Evolutionary conservation across 2,797 vertebrate genomes (phyloP).

Genomic region (Gymnocypris eckloni): DNA sequence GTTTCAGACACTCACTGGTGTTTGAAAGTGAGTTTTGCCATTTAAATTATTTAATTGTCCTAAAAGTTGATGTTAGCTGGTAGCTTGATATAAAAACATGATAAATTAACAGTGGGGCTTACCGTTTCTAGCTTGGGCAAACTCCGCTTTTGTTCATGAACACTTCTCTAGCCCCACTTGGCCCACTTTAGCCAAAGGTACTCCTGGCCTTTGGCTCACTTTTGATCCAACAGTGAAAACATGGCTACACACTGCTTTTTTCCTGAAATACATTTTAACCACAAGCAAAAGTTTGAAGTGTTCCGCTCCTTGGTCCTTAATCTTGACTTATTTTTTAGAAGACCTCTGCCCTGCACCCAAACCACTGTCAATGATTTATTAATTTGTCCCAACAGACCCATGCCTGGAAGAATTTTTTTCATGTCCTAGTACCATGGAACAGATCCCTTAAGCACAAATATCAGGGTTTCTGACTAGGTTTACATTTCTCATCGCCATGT

Average conservation of each 20-base stretch:
- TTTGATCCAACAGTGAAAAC: no score
- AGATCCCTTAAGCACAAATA: neutral
- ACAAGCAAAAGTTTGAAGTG: conserved; percentile 12
- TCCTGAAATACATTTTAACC: neutral
- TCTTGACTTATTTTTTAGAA: conserved; percentile 28
- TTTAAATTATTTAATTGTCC: neutral
- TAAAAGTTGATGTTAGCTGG: neutral
- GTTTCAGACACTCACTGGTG: neutral
- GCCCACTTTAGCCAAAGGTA: no score
- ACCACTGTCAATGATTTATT: conserved; percentile 27
- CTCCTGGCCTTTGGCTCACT: no score
- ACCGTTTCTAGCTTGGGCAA: neutral
- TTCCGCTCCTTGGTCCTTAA: conserved; percentile 13
- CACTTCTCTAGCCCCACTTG: no score
- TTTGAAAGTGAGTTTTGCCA: no score
- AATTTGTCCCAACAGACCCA: conserved; percentile 5
- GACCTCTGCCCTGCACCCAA: neutral
- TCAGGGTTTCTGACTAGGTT: neutral
- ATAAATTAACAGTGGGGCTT: neutral
- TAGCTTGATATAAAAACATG: neutral
- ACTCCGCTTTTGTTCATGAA: neutral
- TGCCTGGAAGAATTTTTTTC: neutral
- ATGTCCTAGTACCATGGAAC: neutral
- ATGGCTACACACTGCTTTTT: neutral
- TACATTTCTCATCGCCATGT: neutral